phyloP scores from a whole-genome alignment of 2,888 invertebrate species.

The Hydroisotoma schaefferi region DNA sequence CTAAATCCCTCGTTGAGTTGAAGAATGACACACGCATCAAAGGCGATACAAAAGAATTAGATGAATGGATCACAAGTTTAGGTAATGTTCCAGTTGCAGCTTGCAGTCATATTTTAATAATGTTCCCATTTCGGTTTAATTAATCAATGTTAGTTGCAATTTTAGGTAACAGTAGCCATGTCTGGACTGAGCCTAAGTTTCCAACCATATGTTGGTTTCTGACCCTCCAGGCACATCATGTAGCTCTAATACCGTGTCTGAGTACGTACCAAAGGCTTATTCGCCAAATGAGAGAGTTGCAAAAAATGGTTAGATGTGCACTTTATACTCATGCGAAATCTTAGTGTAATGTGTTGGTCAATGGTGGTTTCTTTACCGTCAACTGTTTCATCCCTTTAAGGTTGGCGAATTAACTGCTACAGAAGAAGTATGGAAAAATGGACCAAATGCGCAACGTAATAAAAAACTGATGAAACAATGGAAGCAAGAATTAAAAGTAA shows the following conservation, averaged over 20 bases:
- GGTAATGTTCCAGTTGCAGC: constrained; percentile 59
- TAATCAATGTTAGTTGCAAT: constrained; percentile 1
- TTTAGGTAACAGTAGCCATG: constrained; percentile 52
- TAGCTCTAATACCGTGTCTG: constrained; percentile 82
- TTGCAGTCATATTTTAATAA: constrained; percentile 2
- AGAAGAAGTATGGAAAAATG: constrained; percentile 77
- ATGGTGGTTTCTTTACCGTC: background rate
- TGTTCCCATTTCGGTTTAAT: constrained; percentile 5
- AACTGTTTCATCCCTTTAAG: too few relatives aligned
- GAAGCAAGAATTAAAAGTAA: constrained; percentile 74
- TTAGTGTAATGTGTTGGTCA: background rate
- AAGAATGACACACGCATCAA: constrained; percentile 74
- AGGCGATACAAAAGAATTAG: constrained; percentile 75
- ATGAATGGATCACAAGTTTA: constrained; percentile 67
- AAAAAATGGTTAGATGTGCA: constrained; percentile 67
- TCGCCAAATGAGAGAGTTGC: constrained; percentile 75
- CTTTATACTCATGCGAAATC: background rate
- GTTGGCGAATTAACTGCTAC: constrained; percentile 73
- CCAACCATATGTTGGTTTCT: constrained; percentile 97
- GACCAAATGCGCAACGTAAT: constrained; percentile 71
- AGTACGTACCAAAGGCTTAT: constrained; percentile 76
- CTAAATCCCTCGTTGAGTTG: constrained; percentile 67
- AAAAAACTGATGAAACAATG: constrained; percentile 78
- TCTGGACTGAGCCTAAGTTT: constrained; percentile 80
- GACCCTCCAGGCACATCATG: constrained; percentile 88